Conservation (phyloP, 1,140 invertebrate species). For the Neodiprion virginianus region DNA sequence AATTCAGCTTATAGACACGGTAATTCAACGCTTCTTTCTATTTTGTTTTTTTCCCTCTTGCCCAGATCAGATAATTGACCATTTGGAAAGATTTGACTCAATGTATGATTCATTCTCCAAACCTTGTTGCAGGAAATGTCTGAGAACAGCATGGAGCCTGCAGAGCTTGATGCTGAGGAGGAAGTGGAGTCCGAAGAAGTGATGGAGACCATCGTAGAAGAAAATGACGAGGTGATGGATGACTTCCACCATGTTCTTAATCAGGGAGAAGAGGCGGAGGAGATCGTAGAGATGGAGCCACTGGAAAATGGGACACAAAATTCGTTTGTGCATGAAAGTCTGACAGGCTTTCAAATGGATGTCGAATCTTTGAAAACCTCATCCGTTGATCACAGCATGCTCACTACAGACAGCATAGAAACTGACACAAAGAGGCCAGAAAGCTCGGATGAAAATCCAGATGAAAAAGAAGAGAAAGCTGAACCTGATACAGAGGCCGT, state of each 20-base stretch:
- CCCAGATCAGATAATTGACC: background rate
- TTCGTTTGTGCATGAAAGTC: background rate
- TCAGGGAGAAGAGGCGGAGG: background rate
- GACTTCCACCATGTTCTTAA: slow-evolving; percentile 1
- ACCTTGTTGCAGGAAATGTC: background rate
- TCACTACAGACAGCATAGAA: background rate
- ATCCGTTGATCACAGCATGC: background rate
- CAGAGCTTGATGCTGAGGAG: background rate
- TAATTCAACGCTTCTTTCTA: background rate
- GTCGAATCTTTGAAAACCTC: background rate
- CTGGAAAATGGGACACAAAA: slow-evolving; percentile 30
- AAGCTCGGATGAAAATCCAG: slow-evolving; percentile 16
- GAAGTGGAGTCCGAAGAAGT: slow-evolving; percentile 21
- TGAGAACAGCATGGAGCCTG: background rate
- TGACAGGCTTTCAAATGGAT: background rate
- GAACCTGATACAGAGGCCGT: slow-evolving; percentile 74
- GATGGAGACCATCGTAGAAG: background rate
- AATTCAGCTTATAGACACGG: slow-evolving; percentile 23
- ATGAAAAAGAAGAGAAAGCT: slow-evolving; percentile 44
- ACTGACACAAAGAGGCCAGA: background rate
- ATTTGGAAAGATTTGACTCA: background rate
- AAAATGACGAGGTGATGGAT: slow-evolving; percentile 12
- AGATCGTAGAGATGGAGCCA: background rate
- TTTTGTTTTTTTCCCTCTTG: background rate
- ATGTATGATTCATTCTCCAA: background rate